These are phyloP conservation scores for Ptilonorhynchus violaceus DNA, from an alignment of 2,113 vertebrate genomes.

Conservation along the genomic window DNA sequence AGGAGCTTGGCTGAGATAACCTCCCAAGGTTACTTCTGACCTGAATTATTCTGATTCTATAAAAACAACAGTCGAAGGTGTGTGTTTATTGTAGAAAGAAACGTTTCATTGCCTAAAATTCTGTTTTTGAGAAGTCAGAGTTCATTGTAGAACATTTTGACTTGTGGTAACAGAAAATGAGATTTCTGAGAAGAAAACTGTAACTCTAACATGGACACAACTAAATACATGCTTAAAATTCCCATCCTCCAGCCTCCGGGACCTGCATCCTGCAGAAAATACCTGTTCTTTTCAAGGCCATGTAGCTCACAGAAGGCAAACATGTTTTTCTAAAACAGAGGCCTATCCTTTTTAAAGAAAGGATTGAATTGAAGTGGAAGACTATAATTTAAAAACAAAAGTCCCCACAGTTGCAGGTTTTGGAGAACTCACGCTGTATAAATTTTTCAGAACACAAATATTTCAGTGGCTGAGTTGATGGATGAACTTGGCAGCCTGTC, in stretches of 20 bases:
- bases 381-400: constrained; percentile 50
- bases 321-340: background rate
- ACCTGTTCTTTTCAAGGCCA: background rate
- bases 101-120: background rate
- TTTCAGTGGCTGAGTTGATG: constrained; percentile 55
- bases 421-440: constrained; percentile 33
- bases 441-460: constrained; percentile 52
- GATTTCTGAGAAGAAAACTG: background rate
- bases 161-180: background rate
- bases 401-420: constrained; percentile 13
- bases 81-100: constrained; percentile 7
- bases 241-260: background rate
- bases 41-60: background rate
- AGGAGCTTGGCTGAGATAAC: background rate
- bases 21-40: background rate
- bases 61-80: background rate
- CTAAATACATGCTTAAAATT: background rate
- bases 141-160: constrained; percentile 13
- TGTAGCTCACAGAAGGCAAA: background rate
- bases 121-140: constrained; percentile 25
- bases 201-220: background rate
- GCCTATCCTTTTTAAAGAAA: background rate
- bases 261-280: background rate
- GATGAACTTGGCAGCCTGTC: constrained; percentile 62
- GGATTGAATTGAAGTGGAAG: background rate